A percentile compares a stretch with the other conserved stretches of the same genome.
phyloP scores from a whole-genome alignment of 92 coral and sea anemone genomes.

The Palythoa heliodiscus region DNA sequence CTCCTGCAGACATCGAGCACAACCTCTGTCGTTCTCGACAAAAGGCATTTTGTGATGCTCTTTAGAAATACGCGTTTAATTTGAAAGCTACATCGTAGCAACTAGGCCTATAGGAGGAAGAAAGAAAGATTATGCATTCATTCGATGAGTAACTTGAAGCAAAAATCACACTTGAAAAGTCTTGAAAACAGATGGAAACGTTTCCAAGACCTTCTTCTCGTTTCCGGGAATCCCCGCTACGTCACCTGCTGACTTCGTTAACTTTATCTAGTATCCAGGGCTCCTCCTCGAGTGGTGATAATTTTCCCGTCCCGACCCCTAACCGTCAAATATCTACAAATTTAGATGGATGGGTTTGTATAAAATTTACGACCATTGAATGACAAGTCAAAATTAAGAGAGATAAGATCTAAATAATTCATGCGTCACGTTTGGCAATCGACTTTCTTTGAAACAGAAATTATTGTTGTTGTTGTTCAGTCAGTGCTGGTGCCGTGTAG shows the following conservation, averaged over 20 bases:
- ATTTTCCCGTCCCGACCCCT: background rate
- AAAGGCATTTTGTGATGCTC: slow-evolving; percentile 57
- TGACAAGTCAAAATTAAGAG: no score
- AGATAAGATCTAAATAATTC: no score
- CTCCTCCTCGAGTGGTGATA: background rate
- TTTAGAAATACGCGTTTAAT: background rate
- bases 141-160: background rate
- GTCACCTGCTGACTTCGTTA: background rate
- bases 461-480: no score
- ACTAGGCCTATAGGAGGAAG: background rate
- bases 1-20: slow-evolving; percentile 51
- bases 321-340: no score
- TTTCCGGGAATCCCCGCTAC: background rate
- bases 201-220: background rate
- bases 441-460: no score
- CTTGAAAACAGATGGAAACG: background rate
- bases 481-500: no score
- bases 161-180: background rate
- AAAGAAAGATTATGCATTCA: background rate
- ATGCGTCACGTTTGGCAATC: no score
- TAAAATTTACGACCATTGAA: no score
- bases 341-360: no score
- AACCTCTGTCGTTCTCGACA: slow-evolving; percentile 36
- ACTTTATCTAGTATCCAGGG: background rate
- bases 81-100: background rate